Evolutionary conservation across 2,888 invertebrate species (phyloP).

Genomic region (Automeris io): DNA sequence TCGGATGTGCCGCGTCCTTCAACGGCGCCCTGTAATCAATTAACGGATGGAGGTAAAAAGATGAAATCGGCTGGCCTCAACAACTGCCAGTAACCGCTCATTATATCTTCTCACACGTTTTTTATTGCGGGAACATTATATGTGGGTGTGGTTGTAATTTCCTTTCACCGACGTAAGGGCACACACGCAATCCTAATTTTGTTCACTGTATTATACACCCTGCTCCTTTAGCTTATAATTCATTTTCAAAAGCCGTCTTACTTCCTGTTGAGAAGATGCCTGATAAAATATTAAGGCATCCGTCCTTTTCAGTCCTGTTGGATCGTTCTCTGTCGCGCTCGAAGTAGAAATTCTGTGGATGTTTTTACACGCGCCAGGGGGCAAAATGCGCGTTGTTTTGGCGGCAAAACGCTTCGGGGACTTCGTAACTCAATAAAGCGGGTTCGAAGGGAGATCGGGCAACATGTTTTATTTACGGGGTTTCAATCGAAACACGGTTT

Average conservation of each 20-base stretch:
- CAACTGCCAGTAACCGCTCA: slow-evolving; percentile 75
- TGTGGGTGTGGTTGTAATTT: slow-evolving; percentile 78
- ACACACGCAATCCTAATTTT: slow-evolving; percentile 63
- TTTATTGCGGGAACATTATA: slow-evolving; percentile 76
- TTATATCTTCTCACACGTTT: slow-evolving; percentile 77
- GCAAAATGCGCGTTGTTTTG: slow-evolving; percentile 76
- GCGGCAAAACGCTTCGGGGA: slow-evolving; percentile 76
- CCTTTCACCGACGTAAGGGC: slow-evolving; percentile 77
- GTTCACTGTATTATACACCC: slow-evolving; percentile 28
- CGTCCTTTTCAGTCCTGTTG: slow-evolving; percentile 61
- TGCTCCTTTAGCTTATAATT: slow-evolving; percentile 15
- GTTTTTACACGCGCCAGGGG: slow-evolving; percentile 76
- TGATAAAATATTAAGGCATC: slow-evolving; percentile 72
- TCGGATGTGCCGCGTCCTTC: slow-evolving; percentile 30
- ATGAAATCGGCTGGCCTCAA: slow-evolving; percentile 53
- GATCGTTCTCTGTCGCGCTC: slow-evolving; percentile 50
- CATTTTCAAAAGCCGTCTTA: slow-evolving; percentile 21
- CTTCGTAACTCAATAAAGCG: slow-evolving; percentile 73
- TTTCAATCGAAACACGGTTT: slow-evolving; percentile 67
- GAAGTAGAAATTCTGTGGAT: slow-evolving; percentile 52
- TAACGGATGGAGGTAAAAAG: slow-evolving; percentile 59
- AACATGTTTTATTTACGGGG: slow-evolving; percentile 75
- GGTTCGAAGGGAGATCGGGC: slow-evolving; percentile 60
- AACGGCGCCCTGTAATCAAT: slow-evolving; percentile 64
- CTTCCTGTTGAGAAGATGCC: slow-evolving; percentile 64